Conservation (phyloP, 2,113 vertebrate genomes). For the Scophthalmus maximus region DNA sequence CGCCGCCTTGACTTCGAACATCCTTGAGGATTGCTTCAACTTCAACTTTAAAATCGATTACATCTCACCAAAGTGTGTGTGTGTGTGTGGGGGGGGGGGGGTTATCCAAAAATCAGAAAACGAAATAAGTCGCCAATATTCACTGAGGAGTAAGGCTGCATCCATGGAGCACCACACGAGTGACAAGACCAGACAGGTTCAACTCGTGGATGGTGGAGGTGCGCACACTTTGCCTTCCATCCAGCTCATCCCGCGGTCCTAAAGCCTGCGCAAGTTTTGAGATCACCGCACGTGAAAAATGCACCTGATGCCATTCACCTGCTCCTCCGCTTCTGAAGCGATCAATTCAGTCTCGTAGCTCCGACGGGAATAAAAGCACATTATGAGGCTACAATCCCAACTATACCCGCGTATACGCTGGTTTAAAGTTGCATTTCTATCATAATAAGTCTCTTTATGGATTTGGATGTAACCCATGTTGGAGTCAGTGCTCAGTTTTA, state of each 20-base stretch:
- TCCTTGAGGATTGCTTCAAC: too few relatives aligned
- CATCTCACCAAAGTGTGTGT: slow-evolving; percentile 24
- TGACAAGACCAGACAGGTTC: slow-evolving; percentile 33
- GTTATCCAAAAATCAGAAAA: not conserved
- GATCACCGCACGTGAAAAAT: not conserved
- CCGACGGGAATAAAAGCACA: not conserved
- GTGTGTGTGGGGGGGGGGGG: too few relatives aligned
- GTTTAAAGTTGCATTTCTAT: not conserved
- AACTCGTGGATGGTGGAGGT: slow-evolving; percentile 37
- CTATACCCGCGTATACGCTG: too few relatives aligned
- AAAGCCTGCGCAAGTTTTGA: slow-evolving; percentile 33
- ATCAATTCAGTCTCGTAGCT: too few relatives aligned
- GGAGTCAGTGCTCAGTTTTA: not conserved
- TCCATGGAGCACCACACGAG: slow-evolving; percentile 33
- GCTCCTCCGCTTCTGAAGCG: too few relatives aligned
- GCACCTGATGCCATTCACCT: slow-evolving; percentile 28
- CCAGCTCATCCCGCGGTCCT: slow-evolving; percentile 65
- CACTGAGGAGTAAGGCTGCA: not conserved
- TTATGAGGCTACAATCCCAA: too few relatives aligned
- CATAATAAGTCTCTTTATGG: not conserved
- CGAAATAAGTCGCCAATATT: not conserved
- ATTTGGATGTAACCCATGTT: not conserved
- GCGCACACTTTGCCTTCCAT: slow-evolving; percentile 26
- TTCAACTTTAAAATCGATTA: slow-evolving; percentile 1
- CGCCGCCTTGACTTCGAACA: too few relatives aligned